Evolutionary conservation across 2,797 vertebrate genomes (phyloP).

Genomic region (Mus minutoides): DNA sequence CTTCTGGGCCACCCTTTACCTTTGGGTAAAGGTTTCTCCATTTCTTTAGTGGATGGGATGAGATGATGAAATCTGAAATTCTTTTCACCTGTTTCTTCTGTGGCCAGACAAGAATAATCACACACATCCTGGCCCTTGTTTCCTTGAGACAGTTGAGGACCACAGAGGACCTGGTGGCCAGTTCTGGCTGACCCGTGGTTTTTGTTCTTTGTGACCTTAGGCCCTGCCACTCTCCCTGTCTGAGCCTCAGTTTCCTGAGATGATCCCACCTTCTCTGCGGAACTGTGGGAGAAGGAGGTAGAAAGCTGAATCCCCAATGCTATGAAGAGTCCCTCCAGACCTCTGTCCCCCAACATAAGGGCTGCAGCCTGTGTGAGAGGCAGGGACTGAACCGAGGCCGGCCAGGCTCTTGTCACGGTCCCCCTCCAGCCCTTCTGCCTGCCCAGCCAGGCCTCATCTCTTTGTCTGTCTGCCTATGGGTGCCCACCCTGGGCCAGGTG

Average conservation of each 20-base stretch:
- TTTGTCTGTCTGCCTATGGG: neutral
- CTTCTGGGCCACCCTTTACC: neutral
- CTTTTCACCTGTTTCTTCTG: neutral
- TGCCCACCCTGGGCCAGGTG: neutral
- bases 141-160: neutral
- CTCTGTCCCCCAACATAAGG: neutral
- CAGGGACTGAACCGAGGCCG: accelerated
- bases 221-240: neutral
- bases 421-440: neutral
- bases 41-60: neutral
- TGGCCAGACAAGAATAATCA: slow-evolving; percentile 58
- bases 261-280: neutral
- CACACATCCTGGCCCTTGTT: neutral
- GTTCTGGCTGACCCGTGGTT: neutral
- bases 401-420: neutral
- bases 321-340: neutral
- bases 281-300: neutral
- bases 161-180: neutral
- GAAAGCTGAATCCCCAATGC: neutral
- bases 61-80: neutral
- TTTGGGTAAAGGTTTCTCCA: neutral
- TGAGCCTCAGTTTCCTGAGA: neutral
- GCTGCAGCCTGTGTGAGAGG: neutral
- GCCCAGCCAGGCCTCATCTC: neutral
- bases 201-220: slow-evolving; percentile 10